These are phyloP conservation scores for Enteromius unitaeniatus DNA, from an alignment of 2,797 vertebrate genomes.

Conservation along the genomic window DNA sequence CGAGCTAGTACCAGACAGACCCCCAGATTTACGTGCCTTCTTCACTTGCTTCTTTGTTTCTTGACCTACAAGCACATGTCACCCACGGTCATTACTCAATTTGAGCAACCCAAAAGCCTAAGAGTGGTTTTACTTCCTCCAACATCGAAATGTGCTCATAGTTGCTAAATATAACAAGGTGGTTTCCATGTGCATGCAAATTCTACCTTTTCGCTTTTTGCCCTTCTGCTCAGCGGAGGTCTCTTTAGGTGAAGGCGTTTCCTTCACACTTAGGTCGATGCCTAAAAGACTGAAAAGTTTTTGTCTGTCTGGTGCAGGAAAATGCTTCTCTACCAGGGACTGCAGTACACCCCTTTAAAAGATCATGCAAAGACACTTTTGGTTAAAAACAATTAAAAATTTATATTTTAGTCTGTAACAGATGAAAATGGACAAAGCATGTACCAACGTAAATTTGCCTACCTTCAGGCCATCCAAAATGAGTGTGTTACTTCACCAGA, in stretches of 20 bases:
- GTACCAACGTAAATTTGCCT: neutral
- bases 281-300: constrained; percentile 96
- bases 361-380: neutral
- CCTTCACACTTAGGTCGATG: constrained; percentile 91
- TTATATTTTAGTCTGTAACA: neutral
- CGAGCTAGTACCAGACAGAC: constrained; percentile 92
- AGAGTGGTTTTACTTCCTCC: neutral
- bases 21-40: constrained; percentile 87
- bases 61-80: constrained; percentile 74
- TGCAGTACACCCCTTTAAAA: constrained; percentile 91
- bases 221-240: constrained; percentile 86
- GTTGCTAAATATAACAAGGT: neutral
- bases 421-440: too few relatives aligned
- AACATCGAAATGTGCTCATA: neutral
- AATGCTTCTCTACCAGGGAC: constrained; percentile 97
- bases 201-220: constrained; percentile 94
- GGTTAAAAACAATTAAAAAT: neutral
- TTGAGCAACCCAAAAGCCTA: neutral
- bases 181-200: neutral
- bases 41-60: constrained; percentile 88
- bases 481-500: neutral
- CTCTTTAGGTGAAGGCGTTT: constrained; percentile 86
- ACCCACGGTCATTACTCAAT: neutral
- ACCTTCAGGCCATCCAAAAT: neutral
- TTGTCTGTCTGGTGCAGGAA: constrained; percentile 96